These are phyloP conservation scores for Ciconia boyciana DNA, from an alignment of 2,113 vertebrate genomes.

Conservation along the genomic window DNA sequence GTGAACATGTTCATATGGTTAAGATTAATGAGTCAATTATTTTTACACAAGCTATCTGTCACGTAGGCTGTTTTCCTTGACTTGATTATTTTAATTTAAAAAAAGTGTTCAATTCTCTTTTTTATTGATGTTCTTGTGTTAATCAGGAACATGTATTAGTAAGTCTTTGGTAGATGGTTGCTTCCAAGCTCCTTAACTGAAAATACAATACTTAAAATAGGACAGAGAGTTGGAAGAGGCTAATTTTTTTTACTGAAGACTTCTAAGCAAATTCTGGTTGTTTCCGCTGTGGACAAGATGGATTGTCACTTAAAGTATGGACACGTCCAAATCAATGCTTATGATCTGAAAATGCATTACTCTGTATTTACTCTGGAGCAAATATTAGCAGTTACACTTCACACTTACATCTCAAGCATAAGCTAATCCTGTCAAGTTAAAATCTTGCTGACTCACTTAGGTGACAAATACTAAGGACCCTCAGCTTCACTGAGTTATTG, in stretches of 20 bases:
- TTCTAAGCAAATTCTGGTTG: conserved; percentile 21
- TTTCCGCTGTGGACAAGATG: conserved; percentile 1
- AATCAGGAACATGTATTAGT: conserved; percentile 70
- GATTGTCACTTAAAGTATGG: conserved; percentile 24
- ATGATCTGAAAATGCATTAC: conserved; percentile 44
- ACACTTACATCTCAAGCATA: conserved; percentile 19
- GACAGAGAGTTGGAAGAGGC: conserved; percentile 11
- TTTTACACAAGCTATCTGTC: conserved; percentile 71
- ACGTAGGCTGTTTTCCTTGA: conserved; percentile 67
- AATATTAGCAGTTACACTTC: conserved; percentile 24
- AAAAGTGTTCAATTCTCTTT: conserved; percentile 62
- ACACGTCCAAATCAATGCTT: conserved; percentile 31
- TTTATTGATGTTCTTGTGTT: conserved; percentile 65
- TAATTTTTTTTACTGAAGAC: conserved; percentile 14
- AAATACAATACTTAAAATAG: conserved; percentile 53
- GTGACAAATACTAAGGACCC: neutral
- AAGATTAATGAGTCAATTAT: conserved; percentile 81
- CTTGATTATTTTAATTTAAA: conserved; percentile 75
- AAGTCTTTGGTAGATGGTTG: conserved; percentile 42
- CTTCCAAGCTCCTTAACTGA: conserved; percentile 45
- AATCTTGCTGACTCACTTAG: neutral
- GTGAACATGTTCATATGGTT: conserved; percentile 67
- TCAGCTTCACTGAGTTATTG: neutral
- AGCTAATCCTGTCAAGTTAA: neutral
- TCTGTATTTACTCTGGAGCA: neutral